These are phyloP conservation scores for Trachythela sp. DNA, from an alignment of 64 coral and sea anemone genomes.

Conservation along the genomic window DNA sequence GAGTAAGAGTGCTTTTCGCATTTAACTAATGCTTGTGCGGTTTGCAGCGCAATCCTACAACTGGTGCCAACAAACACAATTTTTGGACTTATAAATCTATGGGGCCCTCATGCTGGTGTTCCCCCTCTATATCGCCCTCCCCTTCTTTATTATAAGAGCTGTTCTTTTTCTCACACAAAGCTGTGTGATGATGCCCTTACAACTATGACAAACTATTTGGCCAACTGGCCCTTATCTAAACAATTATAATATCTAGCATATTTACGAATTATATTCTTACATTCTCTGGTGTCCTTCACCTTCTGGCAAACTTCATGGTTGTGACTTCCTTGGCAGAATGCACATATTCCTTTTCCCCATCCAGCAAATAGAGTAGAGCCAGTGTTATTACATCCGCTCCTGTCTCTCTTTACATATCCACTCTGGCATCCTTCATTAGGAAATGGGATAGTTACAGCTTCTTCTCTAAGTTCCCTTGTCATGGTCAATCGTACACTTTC, in stretches of 20 bases:
- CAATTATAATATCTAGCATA: slow-evolving; percentile 55
- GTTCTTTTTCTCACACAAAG: too few relatives aligned
- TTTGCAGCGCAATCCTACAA: too few relatives aligned
- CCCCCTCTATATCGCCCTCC: neutral
- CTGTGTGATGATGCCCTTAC: slow-evolving; percentile 39
- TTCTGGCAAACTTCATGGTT: slow-evolving; percentile 25
- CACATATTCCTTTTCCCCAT: slow-evolving; percentile 24
- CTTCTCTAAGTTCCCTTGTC: slow-evolving; percentile 27
- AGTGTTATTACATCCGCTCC: too few relatives aligned
- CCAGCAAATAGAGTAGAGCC: slow-evolving; percentile 15
- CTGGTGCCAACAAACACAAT: too few relatives aligned
- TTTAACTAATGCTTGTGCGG: too few relatives aligned
- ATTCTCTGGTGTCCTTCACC: slow-evolving; percentile 6
- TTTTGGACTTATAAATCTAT: too few relatives aligned
- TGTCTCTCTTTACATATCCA: neutral
- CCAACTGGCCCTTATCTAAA: slow-evolving; percentile 42
- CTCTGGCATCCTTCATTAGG: neutral
- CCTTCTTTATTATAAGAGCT: neutral
- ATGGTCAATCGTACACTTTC: slow-evolving; percentile 32
- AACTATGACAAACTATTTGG: slow-evolving; percentile 23
- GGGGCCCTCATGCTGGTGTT: too few relatives aligned
- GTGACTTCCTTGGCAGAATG: slow-evolving; percentile 49
- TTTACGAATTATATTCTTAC: slow-evolving; percentile 43
- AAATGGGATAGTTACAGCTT: neutral
- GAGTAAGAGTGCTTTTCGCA: too few relatives aligned